These are phyloP conservation scores for Plagodis pulveraria DNA, from an alignment of 2,888 invertebrate genomes.

Conservation along the genomic window DNA sequence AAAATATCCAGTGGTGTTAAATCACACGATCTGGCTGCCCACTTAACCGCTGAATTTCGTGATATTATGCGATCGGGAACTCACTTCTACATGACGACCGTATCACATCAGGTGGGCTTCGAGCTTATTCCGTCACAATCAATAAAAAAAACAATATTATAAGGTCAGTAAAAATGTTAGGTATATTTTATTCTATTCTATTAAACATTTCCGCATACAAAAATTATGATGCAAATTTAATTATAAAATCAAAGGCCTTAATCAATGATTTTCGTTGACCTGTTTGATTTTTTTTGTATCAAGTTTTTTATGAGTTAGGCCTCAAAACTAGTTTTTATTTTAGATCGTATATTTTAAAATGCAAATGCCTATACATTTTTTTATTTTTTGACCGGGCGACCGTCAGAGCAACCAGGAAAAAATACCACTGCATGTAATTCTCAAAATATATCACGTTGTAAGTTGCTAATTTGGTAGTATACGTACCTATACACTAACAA, in stretches of 20 bases:
- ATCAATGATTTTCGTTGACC: neutral
- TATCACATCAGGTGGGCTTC: no score
- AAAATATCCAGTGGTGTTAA: no score
- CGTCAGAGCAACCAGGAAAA: neutral
- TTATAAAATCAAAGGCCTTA: neutral
- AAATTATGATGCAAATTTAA: neutral
- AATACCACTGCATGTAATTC: neutral
- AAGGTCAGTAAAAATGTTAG: no score
- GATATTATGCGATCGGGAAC: no score
- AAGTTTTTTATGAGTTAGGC: neutral
- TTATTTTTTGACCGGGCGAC: neutral
- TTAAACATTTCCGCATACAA: neutral
- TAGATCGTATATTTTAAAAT: neutral
- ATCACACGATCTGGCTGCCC: no score
- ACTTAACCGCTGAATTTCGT: no score
- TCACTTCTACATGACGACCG: no score
- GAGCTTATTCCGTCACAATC: no score
- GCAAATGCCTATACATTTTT: neutral
- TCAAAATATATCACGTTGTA: neutral
- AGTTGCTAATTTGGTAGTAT: no score
- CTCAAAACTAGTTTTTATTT: neutral
- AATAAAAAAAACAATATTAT: no score
- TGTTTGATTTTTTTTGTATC: neutral
- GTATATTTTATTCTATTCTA: no score
- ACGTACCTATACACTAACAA: no score